A percentile compares a stretch with the other conserved stretches of the same genome.
Conservation (phyloP, 2,113 vertebrate species). For the Plecotus auritus region DNA sequence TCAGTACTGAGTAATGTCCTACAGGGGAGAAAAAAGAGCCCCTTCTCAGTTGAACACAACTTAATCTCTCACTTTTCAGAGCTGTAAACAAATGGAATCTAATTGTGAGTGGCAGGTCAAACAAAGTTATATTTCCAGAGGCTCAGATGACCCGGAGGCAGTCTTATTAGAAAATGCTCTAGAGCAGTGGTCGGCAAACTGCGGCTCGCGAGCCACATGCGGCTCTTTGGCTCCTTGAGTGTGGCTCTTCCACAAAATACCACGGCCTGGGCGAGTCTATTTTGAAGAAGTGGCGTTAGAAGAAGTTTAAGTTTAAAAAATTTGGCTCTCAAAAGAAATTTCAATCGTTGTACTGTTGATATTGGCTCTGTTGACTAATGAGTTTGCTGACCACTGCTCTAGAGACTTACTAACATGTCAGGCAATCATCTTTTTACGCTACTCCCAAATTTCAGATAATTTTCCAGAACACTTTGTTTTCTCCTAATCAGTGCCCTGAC, state of each 20-base stretch:
- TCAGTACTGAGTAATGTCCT: not conserved
- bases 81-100: not conserved
- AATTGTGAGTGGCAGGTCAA: not conserved
- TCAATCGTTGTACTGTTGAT: too few species aligned
- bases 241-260: too few species aligned
- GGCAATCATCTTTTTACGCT: not conserved
- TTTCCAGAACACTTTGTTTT: not conserved
- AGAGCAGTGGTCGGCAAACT: too few species aligned
- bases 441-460: not conserved
- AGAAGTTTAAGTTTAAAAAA: too few species aligned
- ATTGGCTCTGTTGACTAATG: too few species aligned
- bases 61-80: conserved; percentile 34
- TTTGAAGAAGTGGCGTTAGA: too few species aligned
- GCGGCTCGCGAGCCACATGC: too few species aligned
- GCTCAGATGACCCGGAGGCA: not conserved
- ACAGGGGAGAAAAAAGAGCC: not conserved
- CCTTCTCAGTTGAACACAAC: not conserved
- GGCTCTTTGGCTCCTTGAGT: too few species aligned
- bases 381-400: not conserved
- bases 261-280: too few species aligned
- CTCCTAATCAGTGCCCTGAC: not conserved
- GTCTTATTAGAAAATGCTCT: not conserved
- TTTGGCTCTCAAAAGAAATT: too few species aligned
- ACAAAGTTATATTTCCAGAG: not conserved
- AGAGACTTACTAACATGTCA: not conserved